Evolutionary conservation across 2,888 invertebrate genomes (phyloP), one percentile per base, ranked within the genome.

Genomic region (Cinara cedri): DNA sequence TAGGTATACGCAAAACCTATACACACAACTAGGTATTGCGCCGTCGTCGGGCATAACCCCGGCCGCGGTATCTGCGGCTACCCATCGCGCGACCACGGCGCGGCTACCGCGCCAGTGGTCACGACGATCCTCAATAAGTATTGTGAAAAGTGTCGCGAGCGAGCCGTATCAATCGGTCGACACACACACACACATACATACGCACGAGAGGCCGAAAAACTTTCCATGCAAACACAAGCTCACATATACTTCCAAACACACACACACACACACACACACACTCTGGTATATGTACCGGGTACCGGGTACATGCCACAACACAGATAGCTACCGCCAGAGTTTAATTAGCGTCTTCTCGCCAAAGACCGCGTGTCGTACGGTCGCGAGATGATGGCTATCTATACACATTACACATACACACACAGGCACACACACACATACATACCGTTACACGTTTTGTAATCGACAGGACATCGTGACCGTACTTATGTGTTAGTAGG

Each of bases 261-360:
- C n/a, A 51, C 26, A n/a, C n/a, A n/a, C n/a, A n/a, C n/a, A n/a
- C n/a, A n/a, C n/a, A n/a, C n/a, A n/a, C n/a, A n/a, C n/a, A n/a
- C n/a, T n/a, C n/a, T n/a, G n/a, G n/a, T n/a, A n/a, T n/a, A n/a
- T n/a, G n/a, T n/a, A n/a, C n/a, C n/a, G n/a, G n/a, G n/a, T n/a
- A n/a, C n/a, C n/a, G n/a, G n/a, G n/a, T n/a, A n/a, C n/a, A n/a
- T n/a, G n/a, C n/a, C n/a, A n/a, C n/a, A n/a, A n/a, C n/a, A n/a
- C n/a, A n/a, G 10, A 24, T 46, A 55, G 8, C 51, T 26, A 70
- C 24, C 42, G 26, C 72, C 34, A 19, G 68, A 49, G 57, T 60
- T 78, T 78, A 78, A 78, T 78, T 78, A 78, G 70, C 60, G 51
- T 70, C 46, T 78, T 70, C 70, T 60, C 70, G 51, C 78, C 66